Evolutionary conservation across 2,888 invertebrate species (phyloP).

Genomic region (Erebia palarica): DNA sequence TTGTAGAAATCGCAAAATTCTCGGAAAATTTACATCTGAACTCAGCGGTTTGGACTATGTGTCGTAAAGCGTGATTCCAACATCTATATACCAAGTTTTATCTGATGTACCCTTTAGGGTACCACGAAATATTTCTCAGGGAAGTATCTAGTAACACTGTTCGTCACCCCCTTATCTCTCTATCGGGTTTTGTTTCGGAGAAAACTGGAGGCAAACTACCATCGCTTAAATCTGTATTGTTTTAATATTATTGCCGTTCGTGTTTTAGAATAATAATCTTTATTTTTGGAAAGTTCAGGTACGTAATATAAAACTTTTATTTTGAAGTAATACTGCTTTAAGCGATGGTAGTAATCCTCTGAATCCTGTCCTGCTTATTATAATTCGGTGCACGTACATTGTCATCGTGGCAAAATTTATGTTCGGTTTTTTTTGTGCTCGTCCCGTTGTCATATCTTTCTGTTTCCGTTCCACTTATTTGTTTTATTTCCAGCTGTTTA

Average conservation of each 20-base stretch:
- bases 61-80: constrained; percentile 3
- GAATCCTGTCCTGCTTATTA: constrained; percentile 28
- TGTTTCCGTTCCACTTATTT: constrained; percentile 33
- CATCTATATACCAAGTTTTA: constrained; percentile 19
- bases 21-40: constrained; percentile 15
- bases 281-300: no score
- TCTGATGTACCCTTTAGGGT: constrained; percentile 29
- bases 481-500: constrained; percentile 1
- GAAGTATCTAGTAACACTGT: constrained; percentile 30
- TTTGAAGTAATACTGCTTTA: no score
- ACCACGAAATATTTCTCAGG: constrained; percentile 23
- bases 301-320: no score
- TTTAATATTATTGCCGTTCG: no score
- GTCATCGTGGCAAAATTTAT: constrained; percentile 39
- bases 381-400: constrained; percentile 37
- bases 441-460: constrained; percentile 16
- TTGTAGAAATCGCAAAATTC: constrained; percentile 12
- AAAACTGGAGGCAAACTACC: constrained; percentile 14
- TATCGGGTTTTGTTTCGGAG: constrained; percentile 37
- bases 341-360: not conserved
- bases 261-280: no score
- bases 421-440: constrained; percentile 38
- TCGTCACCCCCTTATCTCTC: constrained; percentile 33
- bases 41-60: not conserved
- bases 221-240: no score